These are phyloP conservation scores for Semnornis frantzii DNA, from an alignment of 2,113 vertebrate species.

Conservation along the genomic window DNA sequence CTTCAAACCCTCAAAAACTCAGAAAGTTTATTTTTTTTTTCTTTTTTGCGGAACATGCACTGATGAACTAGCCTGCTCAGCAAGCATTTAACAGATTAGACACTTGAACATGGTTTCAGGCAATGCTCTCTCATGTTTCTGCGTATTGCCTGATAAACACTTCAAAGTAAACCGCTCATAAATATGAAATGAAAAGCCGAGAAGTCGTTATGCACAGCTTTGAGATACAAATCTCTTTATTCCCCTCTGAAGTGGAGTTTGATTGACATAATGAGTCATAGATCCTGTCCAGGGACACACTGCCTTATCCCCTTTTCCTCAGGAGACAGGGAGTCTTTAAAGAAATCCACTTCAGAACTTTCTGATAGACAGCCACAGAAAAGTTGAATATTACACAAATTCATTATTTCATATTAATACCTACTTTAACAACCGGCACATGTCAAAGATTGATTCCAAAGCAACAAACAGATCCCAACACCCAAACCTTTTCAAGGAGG, in stretches of 20 bases:
- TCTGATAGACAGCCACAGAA: slow-evolving; percentile 78
- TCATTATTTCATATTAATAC: slow-evolving; percentile 73
- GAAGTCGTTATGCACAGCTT: slow-evolving; percentile 84
- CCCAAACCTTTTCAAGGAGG: not conserved
- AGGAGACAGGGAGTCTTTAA: slow-evolving; percentile 83
- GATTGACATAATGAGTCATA: slow-evolving; percentile 90
- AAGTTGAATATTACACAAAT: slow-evolving; percentile 72
- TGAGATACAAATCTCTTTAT: slow-evolving; percentile 89
- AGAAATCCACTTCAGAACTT: slow-evolving; percentile 85
- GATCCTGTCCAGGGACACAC: slow-evolving; percentile 85
- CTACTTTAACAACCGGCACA: slow-evolving; percentile 60
- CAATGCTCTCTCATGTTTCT: slow-evolving; percentile 84
- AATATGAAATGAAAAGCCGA: slow-evolving; percentile 87
- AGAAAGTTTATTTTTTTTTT: slow-evolving; percentile 77
- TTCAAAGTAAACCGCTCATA: slow-evolving; percentile 88
- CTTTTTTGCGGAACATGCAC: slow-evolving; percentile 79
- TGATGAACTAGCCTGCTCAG: slow-evolving; percentile 81
- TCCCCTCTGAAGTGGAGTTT: slow-evolving; percentile 86
- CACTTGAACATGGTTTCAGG: slow-evolving; percentile 82
- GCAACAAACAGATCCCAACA: slow-evolving; percentile 24
- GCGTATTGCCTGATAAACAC: slow-evolving; percentile 88
- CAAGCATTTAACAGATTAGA: slow-evolving; percentile 85
- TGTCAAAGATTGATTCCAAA: slow-evolving; percentile 63
- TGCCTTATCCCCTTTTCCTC: slow-evolving; percentile 83
- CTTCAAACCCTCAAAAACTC: slow-evolving; percentile 73